These are phyloP conservation scores for Phalacrocorax aristotelis DNA, from an alignment of 2,113 vertebrate genomes.

Conservation along the genomic window DNA sequence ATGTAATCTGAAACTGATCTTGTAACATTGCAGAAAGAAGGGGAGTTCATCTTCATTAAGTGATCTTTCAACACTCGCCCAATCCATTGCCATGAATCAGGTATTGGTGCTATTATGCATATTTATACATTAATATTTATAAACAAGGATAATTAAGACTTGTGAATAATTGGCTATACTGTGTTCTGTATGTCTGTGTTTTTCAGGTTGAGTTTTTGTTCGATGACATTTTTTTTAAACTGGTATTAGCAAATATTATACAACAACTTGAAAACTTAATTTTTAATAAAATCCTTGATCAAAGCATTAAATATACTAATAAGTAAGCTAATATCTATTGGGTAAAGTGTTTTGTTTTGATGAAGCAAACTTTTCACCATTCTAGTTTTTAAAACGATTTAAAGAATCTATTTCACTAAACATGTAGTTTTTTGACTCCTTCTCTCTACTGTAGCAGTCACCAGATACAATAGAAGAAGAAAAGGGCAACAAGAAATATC, in stretches of 20 bases:
- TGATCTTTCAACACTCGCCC: slow-evolving; percentile 51
- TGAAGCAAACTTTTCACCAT: background rate
- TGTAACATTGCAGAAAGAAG: slow-evolving; percentile 58
- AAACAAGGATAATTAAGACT: no score
- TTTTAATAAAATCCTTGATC: background rate
- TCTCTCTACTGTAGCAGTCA: slow-evolving; percentile 19
- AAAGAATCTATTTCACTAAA: background rate
- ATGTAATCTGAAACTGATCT: background rate
- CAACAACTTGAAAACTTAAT: background rate
- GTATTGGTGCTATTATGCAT: slow-evolving; percentile 8
- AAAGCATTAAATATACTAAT: background rate
- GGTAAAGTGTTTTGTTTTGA: background rate
- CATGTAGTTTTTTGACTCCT: background rate
- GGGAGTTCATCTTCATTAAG: slow-evolving; percentile 60
- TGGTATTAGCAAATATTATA: background rate
- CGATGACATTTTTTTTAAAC: no score
- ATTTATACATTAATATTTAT: background rate
- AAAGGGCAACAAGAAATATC: slow-evolving; percentile 63
- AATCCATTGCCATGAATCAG: slow-evolving; percentile 46
- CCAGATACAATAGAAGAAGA: slow-evolving; percentile 42
- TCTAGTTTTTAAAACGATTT: background rate
- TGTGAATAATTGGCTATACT: background rate
- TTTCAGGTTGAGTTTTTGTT: background rate
- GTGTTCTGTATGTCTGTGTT: background rate
- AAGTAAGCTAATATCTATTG: background rate